Base-by-base conservation (phyloP, 2,797 vertebrate genomes). In the Ibycter americanus region DNA sequence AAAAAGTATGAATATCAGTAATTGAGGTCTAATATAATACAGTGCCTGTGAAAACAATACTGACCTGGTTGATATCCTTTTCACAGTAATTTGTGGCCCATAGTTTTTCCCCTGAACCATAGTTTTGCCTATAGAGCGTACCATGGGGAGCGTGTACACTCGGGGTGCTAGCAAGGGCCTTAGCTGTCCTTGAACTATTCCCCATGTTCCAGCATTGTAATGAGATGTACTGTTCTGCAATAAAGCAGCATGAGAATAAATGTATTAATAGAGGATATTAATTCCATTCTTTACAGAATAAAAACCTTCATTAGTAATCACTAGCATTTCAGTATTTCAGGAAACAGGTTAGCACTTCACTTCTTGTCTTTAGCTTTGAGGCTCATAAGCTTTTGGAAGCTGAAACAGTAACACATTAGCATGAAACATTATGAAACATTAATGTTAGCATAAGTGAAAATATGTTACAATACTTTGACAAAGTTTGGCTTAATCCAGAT, bases 101-200 rank as follows among this genome's bases (percentile, higher is more conserved):
- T 99, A 99, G 97, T 99, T 99, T 86, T 99, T 99, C 74, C 98
- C 98, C 94, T 99, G 98, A 74, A 99, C 98, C 98, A 99, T 99
- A 20, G 98, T 99, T 94, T 99, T 99, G n/a, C 98, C 98, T 25
- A 99, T 99, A 83, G 98, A 99, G 84, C 98, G 98, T 36, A 99
- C 98, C 98, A 99, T 99, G 31, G 98, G 98, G 21, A 99, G 98
- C 0, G 98, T 99, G 86, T 99, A 99, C 62, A 99, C 98, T 31
- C 98, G 97, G 0, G 98, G 98, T 5, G 98, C 98, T 49, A 99
- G 96, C 79, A 99, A 40, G 29, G 98, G 98, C 87, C 98, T 96
- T 27, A 99, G 98, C 65, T 98, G 98, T 4, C 98, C 98, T 90
- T 99, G 98, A 31, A 99, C 98, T 29, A 99, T 98, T 71, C 98